These are phyloP conservation scores for Oenanthe melanoleuca DNA, from an alignment of 2,113 vertebrate genomes.

Conservation along the genomic window DNA sequence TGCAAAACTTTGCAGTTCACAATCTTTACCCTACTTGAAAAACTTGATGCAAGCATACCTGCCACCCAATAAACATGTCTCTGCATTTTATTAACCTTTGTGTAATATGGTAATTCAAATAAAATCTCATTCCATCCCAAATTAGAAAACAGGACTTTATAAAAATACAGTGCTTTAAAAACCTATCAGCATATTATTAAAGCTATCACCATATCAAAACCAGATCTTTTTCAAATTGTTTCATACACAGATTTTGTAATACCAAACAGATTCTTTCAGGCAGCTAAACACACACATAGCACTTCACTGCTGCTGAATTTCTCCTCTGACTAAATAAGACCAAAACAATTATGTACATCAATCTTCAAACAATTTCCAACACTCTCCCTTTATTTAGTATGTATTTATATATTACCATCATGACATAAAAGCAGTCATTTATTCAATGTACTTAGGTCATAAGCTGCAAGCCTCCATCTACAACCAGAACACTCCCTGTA, in stretches of 20 bases:
- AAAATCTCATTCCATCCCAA: background rate
- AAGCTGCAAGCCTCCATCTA: conserved; percentile 92
- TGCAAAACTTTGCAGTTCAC: background rate
- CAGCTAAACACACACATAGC: background rate
- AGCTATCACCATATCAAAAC: background rate
- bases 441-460: conserved; percentile 59
- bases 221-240: background rate
- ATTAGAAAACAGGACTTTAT: background rate
- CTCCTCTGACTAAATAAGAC: background rate
- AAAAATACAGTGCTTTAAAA: background rate
- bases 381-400: background rate
- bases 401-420: background rate
- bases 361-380: background rate
- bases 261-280: background rate
- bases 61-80: background rate
- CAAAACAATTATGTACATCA: background rate
- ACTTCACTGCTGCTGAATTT: background rate
- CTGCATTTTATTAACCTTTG: background rate
- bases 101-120: background rate
- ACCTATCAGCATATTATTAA: background rate
- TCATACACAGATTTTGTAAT: background rate
- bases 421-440: background rate
- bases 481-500: conserved; percentile 87
- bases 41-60: background rate
- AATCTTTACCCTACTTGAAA: background rate